These are phyloP conservation scores for Dioctria linearis DNA, from an alignment of 2,888 invertebrate genomes.

Conservation along the genomic window DNA sequence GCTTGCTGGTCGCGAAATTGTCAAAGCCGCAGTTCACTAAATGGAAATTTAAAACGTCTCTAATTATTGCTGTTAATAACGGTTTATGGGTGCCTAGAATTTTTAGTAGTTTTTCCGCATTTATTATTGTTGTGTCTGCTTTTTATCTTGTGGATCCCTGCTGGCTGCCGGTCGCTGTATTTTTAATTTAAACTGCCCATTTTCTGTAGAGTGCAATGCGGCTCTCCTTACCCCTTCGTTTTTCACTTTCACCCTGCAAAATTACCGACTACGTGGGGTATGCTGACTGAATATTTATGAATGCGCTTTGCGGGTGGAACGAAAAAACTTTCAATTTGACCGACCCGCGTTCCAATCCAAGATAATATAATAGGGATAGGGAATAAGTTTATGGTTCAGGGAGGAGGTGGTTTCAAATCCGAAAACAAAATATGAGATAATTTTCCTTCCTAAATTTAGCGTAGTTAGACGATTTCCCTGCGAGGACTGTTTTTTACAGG, in stretches of 20 bases:
- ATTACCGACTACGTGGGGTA: constrained; percentile 50
- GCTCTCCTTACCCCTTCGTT: constrained; percentile 17
- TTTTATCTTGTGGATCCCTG: constrained; percentile 18
- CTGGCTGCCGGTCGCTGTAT: background rate
- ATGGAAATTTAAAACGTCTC: constrained; percentile 42
- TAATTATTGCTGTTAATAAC: constrained; percentile 52
- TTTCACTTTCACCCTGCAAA: constrained; percentile 30
- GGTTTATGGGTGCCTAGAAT: constrained; percentile 51
- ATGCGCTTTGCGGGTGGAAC: constrained; percentile 51
- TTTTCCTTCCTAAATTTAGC: background rate
- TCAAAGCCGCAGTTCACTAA: constrained; percentile 12
- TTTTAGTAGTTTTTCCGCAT: constrained; percentile 52
- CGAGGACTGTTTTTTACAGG: background rate
- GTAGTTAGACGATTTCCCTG: background rate
- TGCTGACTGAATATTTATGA: constrained; percentile 57
- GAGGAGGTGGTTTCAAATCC: background rate
- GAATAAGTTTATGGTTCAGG: background rate
- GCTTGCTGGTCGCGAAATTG: constrained; percentile 7
- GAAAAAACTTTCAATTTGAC: constrained; percentile 32
- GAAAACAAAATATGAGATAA: constrained; percentile 9
- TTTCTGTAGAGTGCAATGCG: background rate
- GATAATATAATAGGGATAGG: background rate
- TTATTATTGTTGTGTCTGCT: constrained; percentile 44
- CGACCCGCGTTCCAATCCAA: background rate
- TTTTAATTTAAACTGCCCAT: constrained; percentile 42